Conservation (phyloP, 2,888 invertebrate species). For the Malachius bipustulatus region DNA sequence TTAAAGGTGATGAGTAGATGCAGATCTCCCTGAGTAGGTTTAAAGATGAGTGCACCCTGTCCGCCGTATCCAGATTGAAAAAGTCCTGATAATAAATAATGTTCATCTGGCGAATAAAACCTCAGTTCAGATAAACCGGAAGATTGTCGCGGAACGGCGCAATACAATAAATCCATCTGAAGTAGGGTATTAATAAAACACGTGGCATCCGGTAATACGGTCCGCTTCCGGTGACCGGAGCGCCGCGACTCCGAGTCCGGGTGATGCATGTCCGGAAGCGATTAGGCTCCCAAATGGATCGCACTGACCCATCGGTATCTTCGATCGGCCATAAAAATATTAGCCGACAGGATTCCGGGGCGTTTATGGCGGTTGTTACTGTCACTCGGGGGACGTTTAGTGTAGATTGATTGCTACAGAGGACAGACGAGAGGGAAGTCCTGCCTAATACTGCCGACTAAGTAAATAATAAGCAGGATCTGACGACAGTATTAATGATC, state of each 20-base stretch:
- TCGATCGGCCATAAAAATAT: constrained; percentile 39
- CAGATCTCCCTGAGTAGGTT: too few species aligned
- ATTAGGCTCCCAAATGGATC: constrained; percentile 26
- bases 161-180: constrained; percentile 25
- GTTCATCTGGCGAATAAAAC: too few species aligned
- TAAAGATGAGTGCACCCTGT: too few species aligned
- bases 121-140: too few species aligned
- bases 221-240: constrained; percentile 27
- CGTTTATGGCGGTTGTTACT: constrained; percentile 31
- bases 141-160: neutral
- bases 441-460: constrained; percentile 6
- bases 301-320: constrained; percentile 37
- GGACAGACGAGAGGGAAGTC: constrained; percentile 10
- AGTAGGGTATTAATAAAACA: constrained; percentile 30
- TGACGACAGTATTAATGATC: too few species aligned
- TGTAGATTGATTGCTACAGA: constrained; percentile 24
- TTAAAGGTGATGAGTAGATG: too few species aligned
- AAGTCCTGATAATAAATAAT: too few species aligned
- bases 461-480: constrained; percentile 5
- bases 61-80: too few species aligned
- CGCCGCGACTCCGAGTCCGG: constrained; percentile 22
- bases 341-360: constrained; percentile 35
- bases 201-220: constrained; percentile 30
- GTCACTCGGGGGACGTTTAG: constrained; percentile 25
- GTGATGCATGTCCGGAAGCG: constrained; percentile 28